Evolutionary conservation across 2,888 invertebrate species (phyloP), one percentile per base, ranked within the genome.

Genomic region (Macaria notata): DNA sequence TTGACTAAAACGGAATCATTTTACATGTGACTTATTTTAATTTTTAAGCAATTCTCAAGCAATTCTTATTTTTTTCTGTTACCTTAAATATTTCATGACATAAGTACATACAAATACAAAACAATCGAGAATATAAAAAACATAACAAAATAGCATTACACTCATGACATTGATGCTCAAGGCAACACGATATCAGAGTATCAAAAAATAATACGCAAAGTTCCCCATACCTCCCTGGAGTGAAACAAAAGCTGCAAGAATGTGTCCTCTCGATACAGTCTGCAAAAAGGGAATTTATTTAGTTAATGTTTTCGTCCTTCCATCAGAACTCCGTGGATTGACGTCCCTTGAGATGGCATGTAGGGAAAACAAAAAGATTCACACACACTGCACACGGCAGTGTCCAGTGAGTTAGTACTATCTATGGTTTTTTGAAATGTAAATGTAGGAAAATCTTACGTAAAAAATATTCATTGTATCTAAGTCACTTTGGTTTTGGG

Each of bases 311-410:
- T 67, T 65, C 66, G 62, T 72, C 68, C 70, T 75, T 55, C 76
- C 69, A 70, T 71, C 66, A 54, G 62, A 65, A 70, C 66, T 65
- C 66, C 67, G 69, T 66, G 71, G 70, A 76, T 76, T 74, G 73
- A 75, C 76, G 70, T 69, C 71, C 76, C 61, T 63, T 45, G 65
- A 71, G 71, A 42, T 43, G 47, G 31, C 66, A 64, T 67, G 75
- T 76, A 70, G 64, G 69, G 73, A 76, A 76, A 79, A 75, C 75
- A 76, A 78, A 75, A 77, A 76, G 71, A 75, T 71, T 69, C 71
- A 68, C 70, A 68, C n/a, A n/a, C n/a, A n/a, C n/a, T n/a, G 72
- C 66, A 66, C 67, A 68, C 72, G 70, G 71, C 73, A 75, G 65
- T 73, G 70, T 70, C 73, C 73, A n/a, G 4, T 8, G 41, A 36